These are phyloP conservation scores for Amiota mariae DNA, from an alignment of 2,888 invertebrate species.

Conservation along the genomic window DNA sequence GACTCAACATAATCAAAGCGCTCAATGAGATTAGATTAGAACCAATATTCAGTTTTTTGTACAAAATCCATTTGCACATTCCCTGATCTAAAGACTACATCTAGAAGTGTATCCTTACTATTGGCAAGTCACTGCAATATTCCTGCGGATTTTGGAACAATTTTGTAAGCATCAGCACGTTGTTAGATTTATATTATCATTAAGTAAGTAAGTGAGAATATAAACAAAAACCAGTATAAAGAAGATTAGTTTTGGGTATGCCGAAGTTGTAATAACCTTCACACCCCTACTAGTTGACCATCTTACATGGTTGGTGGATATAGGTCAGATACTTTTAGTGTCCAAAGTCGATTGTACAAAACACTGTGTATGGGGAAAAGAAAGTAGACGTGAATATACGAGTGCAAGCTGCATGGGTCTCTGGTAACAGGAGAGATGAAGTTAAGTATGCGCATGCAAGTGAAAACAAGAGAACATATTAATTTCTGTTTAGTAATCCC, in stretches of 20 bases:
- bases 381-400: not conserved
- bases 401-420: constrained; percentile 9
- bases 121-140: constrained; percentile 77
- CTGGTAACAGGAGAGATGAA: not conserved
- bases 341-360: too few species aligned
- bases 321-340: too few species aligned
- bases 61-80: constrained; percentile 80
- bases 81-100: constrained; percentile 85
- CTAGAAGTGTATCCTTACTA: constrained; percentile 76
- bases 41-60: constrained; percentile 76
- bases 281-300: not conserved
- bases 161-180: constrained; percentile 78
- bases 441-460: too few species aligned
- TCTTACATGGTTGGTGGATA: too few species aligned
- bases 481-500: too few species aligned
- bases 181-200: constrained; percentile 71
- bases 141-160: constrained; percentile 78
- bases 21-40: constrained; percentile 74
- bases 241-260: too few species aligned
- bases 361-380: too few species aligned
- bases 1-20: constrained; percentile 82
- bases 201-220: too few species aligned
- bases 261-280: not conserved
- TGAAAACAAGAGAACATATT: too few species aligned
- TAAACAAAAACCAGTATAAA: too few species aligned